Conservation (phyloP, 1,140 invertebrate genomes). For the Drosophila watanabei region DNA sequence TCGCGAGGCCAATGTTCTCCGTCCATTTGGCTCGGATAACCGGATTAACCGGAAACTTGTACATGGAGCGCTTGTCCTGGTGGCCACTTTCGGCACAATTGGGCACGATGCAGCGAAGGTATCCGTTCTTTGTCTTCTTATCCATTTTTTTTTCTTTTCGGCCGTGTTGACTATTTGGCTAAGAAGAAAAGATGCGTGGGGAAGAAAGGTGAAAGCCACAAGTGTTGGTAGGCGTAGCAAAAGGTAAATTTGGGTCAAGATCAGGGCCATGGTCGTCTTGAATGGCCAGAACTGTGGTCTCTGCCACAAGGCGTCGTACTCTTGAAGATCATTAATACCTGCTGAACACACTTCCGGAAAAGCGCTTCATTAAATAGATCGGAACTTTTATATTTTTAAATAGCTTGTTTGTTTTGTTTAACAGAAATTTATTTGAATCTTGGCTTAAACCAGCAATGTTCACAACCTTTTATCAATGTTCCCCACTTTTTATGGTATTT, state of each 20-base stretch:
- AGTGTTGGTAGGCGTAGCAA: slow-evolving; percentile 38
- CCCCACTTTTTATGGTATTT: neutral
- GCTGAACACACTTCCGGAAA: too few species aligned
- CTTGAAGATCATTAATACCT: too few species aligned
- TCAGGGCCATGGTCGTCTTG: slow-evolving; percentile 7
- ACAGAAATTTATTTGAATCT: slow-evolving; percentile 12
- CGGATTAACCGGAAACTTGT: slow-evolving; percentile 36
- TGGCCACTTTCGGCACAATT: slow-evolving; percentile 26
- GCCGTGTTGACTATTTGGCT: neutral
- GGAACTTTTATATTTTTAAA: neutral
- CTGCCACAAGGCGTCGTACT: too few species aligned
- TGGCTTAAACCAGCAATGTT: slow-evolving; percentile 4
- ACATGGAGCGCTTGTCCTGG: slow-evolving; percentile 37
- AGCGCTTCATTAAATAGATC: neutral
- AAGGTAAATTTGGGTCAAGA: slow-evolving; percentile 29
- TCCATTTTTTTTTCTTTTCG: slow-evolving; percentile 28
- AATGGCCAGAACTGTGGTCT: neutral
- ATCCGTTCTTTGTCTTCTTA: slow-evolving; percentile 18
- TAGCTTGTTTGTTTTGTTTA: neutral
- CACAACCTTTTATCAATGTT: neutral
- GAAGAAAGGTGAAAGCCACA: slow-evolving; percentile 36
- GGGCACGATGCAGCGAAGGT: slow-evolving; percentile 22
- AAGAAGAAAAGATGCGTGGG: slow-evolving; percentile 1
- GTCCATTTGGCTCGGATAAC: slow-evolving; percentile 21
- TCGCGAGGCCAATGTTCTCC: slow-evolving; percentile 19